Evolutionary conservation across 1,140 invertebrate genomes (phyloP).

Genomic region (Wiebesia pumilae): DNA sequence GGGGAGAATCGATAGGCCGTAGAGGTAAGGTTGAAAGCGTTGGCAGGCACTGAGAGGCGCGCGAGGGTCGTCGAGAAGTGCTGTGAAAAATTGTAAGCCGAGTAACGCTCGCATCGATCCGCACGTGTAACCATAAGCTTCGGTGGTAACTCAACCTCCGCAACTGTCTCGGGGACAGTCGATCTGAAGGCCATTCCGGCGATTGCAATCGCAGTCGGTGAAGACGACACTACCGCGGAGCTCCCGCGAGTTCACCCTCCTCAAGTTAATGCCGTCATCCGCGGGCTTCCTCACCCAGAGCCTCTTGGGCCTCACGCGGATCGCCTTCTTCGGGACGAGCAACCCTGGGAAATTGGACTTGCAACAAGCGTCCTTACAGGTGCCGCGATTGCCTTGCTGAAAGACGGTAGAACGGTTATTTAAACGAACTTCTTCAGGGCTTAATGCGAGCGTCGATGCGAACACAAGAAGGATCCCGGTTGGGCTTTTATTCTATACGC

Average conservation of each 20-base stretch:
- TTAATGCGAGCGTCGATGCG: too few species aligned
- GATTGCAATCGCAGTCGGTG: constrained; percentile 81
- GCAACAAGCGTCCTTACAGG: too few species aligned
- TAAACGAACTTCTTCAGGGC: too few species aligned
- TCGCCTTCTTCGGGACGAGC: neutral
- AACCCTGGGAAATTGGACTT: neutral
- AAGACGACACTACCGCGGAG: constrained; percentile 79
- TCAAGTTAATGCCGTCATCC: constrained; percentile 3
- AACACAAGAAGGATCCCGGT: neutral
- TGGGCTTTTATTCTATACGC: too few species aligned
- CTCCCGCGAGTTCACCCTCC: constrained; percentile 78
- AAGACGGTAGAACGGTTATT: neutral
- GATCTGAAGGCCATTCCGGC: constrained; percentile 82
- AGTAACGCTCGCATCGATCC: neutral
- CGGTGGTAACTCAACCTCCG: constrained; percentile 49
- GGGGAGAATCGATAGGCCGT: too few species aligned
- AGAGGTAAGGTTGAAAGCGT: too few species aligned
- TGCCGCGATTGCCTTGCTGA: neutral
- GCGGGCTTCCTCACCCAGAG: constrained; percentile 19
- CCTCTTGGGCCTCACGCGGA: constrained; percentile 21
- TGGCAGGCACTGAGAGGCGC: too few species aligned
- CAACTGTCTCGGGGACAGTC: constrained; percentile 80
- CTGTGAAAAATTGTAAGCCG: neutral
- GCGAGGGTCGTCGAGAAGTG: too few species aligned
- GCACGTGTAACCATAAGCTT: neutral